Evolutionary conservation across 35 echinoderm and acorn worm species (phyloP), one percentile per base, ranked within the genome.

Genomic region (Nesometra sesokonis): DNA sequence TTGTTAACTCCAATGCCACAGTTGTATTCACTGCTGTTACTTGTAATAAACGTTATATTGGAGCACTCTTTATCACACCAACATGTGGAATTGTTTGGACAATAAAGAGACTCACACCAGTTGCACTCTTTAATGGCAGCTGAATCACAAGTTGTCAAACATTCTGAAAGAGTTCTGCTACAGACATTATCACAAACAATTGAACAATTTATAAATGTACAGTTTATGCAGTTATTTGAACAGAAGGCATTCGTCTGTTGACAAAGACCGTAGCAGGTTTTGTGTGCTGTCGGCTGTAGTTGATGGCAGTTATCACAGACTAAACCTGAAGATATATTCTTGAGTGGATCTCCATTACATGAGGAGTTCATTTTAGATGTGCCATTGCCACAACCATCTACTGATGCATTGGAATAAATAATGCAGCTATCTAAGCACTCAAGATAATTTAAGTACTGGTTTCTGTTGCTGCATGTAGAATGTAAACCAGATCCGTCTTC

Each of bases 161-260:
- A 90, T 5, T 67, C 32, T 23, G 23, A 37, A 23, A 80, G 33
- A n/a, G 77, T 17, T 17, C 33, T 86, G 77, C 35, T 47, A 35
- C 37, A 81, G 11, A 29, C 9, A 79, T 38, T 36, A 11, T 80
- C 86, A 32, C 86, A 92, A 35, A 11, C 47, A 47, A 32, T 29
- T 30, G 39, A 11, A 37, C 87, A 89, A n/a, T 77, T 82, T 46
- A 43, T 78, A 76, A 46, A 89, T 17, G 32, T 89, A 57, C 87
- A 89, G 46, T 83, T 77, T 11, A 32, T 88, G 87, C 87, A 88
- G 0, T 88, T 34, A 31, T 7, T 81, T 23, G 47, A 0, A 83
- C 87, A 89, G 0, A 11, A 34, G 17, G 29, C 19, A 13, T 83
- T 19, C 11, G 23, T 57, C 0, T 11, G 32, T 1, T 67, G 32